Evolutionary conservation across 92 coral and sea anemone species (phyloP).

Genomic region (Porites evermanni): DNA sequence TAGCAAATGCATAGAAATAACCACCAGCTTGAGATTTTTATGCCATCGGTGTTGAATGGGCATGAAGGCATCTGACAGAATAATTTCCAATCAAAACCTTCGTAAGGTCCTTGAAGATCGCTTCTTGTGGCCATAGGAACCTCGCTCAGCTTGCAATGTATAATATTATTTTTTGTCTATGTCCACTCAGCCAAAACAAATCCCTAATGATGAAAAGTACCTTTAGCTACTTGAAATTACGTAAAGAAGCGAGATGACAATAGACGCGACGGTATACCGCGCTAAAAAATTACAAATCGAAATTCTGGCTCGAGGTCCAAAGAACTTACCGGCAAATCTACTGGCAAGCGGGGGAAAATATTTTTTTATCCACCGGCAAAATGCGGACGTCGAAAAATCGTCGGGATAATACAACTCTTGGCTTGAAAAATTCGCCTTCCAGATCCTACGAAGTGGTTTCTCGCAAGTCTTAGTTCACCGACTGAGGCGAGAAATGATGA

Average conservation of each 20-base stretch:
- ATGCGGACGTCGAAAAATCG: neutral
- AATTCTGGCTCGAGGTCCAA: neutral
- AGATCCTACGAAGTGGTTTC: no score
- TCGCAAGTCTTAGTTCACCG: neutral
- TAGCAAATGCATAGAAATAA: constrained; percentile 36
- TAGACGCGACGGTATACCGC: neutral
- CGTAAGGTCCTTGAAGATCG: neutral
- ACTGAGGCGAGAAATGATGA: no score
- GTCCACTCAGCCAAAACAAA: neutral
- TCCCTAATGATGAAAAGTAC: neutral
- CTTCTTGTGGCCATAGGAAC: constrained; percentile 15
- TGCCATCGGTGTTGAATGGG: constrained; percentile 23
- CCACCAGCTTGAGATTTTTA: constrained; percentile 43
- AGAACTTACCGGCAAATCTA: neutral
- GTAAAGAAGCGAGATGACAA: neutral
- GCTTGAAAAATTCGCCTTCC: neutral
- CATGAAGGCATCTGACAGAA: constrained; percentile 7
- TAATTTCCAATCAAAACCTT: neutral
- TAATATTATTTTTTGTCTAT: neutral
- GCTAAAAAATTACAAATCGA: neutral
- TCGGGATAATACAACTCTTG: neutral
- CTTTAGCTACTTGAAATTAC: neutral
- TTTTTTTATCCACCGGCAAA: neutral
- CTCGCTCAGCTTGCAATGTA: neutral
- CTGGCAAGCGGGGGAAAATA: neutral